Evolutionary conservation across 1,140 invertebrate species (phyloP).

Genomic region (Leptinotarsa defecta): DNA sequence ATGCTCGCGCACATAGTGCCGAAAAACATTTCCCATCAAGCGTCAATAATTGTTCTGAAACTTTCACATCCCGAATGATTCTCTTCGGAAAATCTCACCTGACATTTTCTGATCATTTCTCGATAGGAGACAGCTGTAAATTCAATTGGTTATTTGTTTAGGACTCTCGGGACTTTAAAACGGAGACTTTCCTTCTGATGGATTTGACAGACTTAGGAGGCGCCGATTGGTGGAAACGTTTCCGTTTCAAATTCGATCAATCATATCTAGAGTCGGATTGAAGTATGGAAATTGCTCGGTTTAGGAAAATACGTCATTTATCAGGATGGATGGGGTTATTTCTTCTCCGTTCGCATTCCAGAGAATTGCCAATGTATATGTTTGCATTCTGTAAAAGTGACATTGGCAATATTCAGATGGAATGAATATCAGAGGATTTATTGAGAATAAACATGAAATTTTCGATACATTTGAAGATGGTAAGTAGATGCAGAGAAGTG

Average conservation of each 20-base stretch:
- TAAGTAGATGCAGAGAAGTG: no score
- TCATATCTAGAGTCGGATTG: neutral
- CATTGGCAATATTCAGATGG: no score
- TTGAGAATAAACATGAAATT: no score
- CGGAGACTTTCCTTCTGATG: neutral
- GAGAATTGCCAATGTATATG: no score
- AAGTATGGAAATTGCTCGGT: neutral
- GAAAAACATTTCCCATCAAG: conserved; percentile 8
- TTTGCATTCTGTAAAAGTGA: no score
- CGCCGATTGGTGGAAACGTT: neutral
- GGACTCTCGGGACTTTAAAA: neutral
- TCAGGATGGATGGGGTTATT: no score
- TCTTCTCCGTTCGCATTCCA: no score
- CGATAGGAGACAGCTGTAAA: neutral
- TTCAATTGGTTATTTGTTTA: neutral
- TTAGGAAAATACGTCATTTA: no score
- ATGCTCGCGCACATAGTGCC: conserved; percentile 10
- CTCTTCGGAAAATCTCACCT: neutral
- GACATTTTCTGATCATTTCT: no score
- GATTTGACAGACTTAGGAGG: neutral
- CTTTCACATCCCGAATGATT: neutral
- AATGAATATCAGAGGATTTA: no score
- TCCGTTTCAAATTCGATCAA: neutral
- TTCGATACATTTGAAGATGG: no score
- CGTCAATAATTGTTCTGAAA: conserved; percentile 14